These are phyloP conservation scores for Leucoptera coffeella DNA, from an alignment of 2,888 invertebrate genomes.

Conservation along the genomic window DNA sequence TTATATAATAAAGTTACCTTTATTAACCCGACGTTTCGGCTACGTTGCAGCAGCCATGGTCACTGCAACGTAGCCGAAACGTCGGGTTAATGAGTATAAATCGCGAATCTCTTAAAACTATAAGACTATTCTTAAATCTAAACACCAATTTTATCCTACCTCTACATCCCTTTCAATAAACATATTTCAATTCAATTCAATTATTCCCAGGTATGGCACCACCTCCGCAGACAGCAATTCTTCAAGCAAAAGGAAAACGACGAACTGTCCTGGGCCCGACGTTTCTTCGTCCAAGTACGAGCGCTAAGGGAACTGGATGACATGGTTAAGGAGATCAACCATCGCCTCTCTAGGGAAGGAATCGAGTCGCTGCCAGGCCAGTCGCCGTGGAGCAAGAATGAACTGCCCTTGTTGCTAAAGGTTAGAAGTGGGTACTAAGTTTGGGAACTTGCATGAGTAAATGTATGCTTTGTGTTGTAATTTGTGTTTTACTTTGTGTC, in stretches of 20 bases:
- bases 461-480: not conserved
- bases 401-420: slow-evolving; percentile 25
- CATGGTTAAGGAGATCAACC: slow-evolving; percentile 59
- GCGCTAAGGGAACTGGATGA: slow-evolving; percentile 67
- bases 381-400: slow-evolving; percentile 26
- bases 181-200: too few species aligned
- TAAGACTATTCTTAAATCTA: too few species aligned
- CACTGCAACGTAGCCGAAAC: too few species aligned
- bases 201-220: slow-evolving; percentile 66
- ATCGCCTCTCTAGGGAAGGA: slow-evolving; percentile 54
- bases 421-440: slow-evolving; percentile 9
- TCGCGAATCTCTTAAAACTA: too few species aligned
- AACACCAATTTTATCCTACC: slow-evolving; percentile 1
- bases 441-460: not conserved
- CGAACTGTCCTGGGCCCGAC: slow-evolving; percentile 61
- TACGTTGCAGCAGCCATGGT: too few species aligned
- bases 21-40: too few species aligned
- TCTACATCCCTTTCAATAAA: too few species aligned
- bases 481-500: too few species aligned
- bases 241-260: slow-evolving; percentile 21
- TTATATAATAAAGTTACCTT: too few species aligned
- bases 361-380: slow-evolving; percentile 44
- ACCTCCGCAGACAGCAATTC: slow-evolving; percentile 55
- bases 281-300: slow-evolving; percentile 65
- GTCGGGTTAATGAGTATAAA: too few species aligned